These are phyloP conservation scores for Lutjanus argentimaculatus DNA, from an alignment of 2,797 vertebrate genomes.

Conservation along the genomic window DNA sequence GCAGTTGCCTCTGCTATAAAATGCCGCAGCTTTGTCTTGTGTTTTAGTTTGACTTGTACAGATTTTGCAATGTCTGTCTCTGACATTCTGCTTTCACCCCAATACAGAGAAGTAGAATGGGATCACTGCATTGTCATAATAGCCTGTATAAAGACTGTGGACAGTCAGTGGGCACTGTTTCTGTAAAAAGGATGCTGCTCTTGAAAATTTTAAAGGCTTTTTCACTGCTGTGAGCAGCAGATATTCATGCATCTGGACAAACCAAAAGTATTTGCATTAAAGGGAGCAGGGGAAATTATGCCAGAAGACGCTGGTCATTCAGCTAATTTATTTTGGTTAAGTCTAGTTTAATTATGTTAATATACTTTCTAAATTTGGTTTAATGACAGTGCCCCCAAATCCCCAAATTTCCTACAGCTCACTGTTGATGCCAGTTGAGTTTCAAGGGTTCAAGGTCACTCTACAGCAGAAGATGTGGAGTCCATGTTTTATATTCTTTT, in stretches of 20 bases:
- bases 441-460: not conserved
- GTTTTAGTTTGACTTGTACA: too few species aligned
- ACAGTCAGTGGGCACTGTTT: not conserved
- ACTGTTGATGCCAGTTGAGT: not conserved
- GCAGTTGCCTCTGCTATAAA: not conserved
- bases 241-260: not conserved
- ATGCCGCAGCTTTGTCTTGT: not conserved
- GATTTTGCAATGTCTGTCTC: too few species aligned
- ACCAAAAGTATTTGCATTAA: not conserved
- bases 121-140: not conserved
- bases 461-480: not conserved
- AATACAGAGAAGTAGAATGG: not conserved
- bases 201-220: not conserved
- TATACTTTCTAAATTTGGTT: not conserved
- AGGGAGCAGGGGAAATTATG: not conserved
- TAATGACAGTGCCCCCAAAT: not conserved
- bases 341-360: not conserved
- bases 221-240: not conserved
- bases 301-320: not conserved
- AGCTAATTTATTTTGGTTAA: not conserved
- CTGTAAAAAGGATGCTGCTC: not conserved
- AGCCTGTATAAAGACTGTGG: not conserved
- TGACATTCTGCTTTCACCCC: too few species aligned
- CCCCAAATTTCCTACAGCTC: not conserved
- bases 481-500: not conserved